A percentile compares a stretch with the other conserved stretches of the same genome.
Evolutionary conservation across 1,140 invertebrate species (phyloP).

Genomic region (Caenorhabditis briggsae): DNA sequence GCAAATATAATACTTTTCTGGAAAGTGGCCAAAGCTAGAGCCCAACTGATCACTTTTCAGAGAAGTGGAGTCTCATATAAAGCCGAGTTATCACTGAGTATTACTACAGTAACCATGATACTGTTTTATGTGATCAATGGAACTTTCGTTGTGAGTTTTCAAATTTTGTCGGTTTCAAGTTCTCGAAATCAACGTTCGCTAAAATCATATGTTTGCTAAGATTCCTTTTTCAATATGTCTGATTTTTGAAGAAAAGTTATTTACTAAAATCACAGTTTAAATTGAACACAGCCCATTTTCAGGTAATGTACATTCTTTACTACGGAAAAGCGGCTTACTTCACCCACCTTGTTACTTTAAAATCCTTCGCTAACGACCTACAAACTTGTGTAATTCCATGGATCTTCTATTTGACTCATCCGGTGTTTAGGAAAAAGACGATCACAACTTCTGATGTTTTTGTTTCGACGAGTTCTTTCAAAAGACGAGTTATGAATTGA

Average conservation of each 20-base stretch:
- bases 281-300: background rate
- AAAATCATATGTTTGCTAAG: too few relatives aligned
- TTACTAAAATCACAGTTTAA: too few relatives aligned
- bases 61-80: background rate
- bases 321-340: background rate
- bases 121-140: slow-evolving; percentile 42
- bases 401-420: slow-evolving; percentile 42
- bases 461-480: slow-evolving; percentile 5
- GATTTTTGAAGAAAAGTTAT: too few relatives aligned
- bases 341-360: background rate
- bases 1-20: background rate
- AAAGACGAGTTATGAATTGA: background rate
- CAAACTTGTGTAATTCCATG: slow-evolving; percentile 10
- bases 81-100: slow-evolving; percentile 1
- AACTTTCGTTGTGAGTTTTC: background rate
- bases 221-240: too few relatives aligned
- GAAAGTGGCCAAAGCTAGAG: background rate
- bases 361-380: background rate
- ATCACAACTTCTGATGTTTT: background rate
- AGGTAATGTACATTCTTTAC: background rate
- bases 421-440: background rate
- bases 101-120: slow-evolving; percentile 11
- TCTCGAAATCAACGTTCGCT: too few relatives aligned
- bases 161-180: too few relatives aligned
- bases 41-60: background rate